phyloP scores from a whole-genome alignment of 2,888 invertebrate genomes.

The Lasioglossum morio region DNA sequence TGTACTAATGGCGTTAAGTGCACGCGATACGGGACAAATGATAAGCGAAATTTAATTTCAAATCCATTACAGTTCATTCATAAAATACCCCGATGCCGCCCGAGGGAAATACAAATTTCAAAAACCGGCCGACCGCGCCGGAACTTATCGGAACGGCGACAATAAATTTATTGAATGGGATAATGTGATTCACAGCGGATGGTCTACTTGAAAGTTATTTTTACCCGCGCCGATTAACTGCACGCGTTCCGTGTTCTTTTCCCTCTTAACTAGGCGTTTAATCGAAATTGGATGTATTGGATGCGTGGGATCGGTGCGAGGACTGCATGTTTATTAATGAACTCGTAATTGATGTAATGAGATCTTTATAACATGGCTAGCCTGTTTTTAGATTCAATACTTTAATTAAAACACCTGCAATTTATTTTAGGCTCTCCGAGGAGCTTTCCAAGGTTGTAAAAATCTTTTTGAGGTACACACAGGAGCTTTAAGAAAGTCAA shows the following conservation, averaged over 20 bases:
- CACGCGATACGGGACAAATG: constrained; percentile 9
- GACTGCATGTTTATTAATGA: background rate
- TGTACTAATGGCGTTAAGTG: constrained; percentile 15
- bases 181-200: constrained; percentile 4
- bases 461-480: background rate
- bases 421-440: background rate
- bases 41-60: constrained; percentile 14
- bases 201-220: background rate
- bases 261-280: too few relatives aligned
- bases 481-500: background rate
- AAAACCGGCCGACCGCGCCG: constrained; percentile 5
- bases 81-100: background rate
- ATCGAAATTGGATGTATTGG: background rate
- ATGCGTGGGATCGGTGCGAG: background rate
- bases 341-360: background rate
- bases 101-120: background rate
- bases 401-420: background rate
- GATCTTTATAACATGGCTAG: background rate
- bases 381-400: background rate
- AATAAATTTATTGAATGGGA: constrained; percentile 4
- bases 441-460: background rate
- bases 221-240: background rate
- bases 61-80: constrained; percentile 15
- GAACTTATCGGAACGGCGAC: constrained; percentile 2
- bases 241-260: background rate